Conservation (phyloP, 2,113 vertebrate genomes). For the Nesoenas mayeri region DNA sequence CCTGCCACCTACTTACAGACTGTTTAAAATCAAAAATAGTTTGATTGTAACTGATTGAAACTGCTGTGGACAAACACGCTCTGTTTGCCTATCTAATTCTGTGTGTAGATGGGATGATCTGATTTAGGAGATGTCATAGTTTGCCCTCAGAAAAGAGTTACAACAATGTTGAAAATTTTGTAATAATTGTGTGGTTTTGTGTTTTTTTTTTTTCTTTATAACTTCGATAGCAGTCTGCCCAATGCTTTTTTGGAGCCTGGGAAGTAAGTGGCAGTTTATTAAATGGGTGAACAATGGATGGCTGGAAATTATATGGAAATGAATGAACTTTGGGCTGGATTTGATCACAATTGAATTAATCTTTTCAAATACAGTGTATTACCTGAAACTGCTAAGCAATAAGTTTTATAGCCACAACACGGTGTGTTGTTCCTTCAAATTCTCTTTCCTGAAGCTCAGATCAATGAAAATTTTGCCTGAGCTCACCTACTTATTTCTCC, state of each 20-base stretch:
- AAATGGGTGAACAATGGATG: not conserved
- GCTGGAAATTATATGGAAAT: not conserved
- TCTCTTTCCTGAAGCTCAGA: not conserved
- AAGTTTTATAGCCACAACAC: not conserved
- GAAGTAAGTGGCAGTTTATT: not conserved
- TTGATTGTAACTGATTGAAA: not conserved
- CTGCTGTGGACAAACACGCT: not conserved
- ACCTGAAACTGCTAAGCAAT: not conserved
- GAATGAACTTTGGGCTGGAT: not conserved
- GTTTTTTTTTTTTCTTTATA: not conserved
- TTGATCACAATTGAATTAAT: not conserved
- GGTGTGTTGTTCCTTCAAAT: not conserved
- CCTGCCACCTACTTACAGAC: not conserved
- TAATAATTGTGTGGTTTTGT: not conserved
- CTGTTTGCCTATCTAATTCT: not conserved
- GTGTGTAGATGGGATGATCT: rapidly evolving
- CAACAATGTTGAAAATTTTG: not conserved
- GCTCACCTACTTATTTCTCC: not conserved
- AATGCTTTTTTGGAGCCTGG: not conserved
- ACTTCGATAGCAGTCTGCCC: not conserved
- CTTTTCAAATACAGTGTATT: not conserved
- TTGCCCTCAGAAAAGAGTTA: not conserved
- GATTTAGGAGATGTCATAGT: not conserved
- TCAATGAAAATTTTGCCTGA: not conserved
- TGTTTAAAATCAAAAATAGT: not conserved